Evolutionary conservation across 2,888 invertebrate genomes (phyloP).

Genomic region (Ornithoptera priamus): DNA sequence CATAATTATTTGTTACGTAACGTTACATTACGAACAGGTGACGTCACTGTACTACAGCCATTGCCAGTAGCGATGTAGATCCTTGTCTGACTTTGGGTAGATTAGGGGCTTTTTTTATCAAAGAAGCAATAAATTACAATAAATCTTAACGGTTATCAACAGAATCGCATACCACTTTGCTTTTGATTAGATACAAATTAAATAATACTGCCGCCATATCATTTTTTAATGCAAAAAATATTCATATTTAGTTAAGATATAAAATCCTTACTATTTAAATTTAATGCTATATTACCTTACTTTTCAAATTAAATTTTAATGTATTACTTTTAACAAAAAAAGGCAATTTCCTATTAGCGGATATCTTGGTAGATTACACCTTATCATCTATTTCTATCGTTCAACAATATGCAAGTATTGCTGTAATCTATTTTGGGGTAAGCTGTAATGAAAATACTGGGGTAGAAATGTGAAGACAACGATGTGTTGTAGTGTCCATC

Average conservation of each 20-base stretch:
- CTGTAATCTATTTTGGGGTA: no score
- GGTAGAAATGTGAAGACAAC: no score
- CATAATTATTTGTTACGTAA: background rate
- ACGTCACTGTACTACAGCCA: constrained; percentile 1
- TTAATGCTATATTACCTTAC: no score
- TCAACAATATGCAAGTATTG: no score
- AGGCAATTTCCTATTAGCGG: no score
- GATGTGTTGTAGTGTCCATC: no score
- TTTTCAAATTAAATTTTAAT: no score
- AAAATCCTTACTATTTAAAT: no score
- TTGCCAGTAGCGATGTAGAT: constrained; percentile 22
- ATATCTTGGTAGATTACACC: no score
- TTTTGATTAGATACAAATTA: constrained; percentile 40
- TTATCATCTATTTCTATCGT: no score
- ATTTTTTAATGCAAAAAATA: background rate
- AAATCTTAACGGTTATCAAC: constrained; percentile 58
- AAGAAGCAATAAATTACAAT: constrained; percentile 47
- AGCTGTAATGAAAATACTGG: no score
- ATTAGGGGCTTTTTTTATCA: constrained; percentile 42
- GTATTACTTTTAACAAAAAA: no score
- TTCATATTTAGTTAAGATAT: background rate
- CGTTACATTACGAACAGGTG: background rate
- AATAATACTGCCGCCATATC: constrained; percentile 6
- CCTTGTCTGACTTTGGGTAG: constrained; percentile 17
- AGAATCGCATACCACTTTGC: constrained; percentile 43